These are phyloP conservation scores for Magallana ariakensis DNA, from an alignment of 1,140 invertebrate genomes.

Conservation along the genomic window DNA sequence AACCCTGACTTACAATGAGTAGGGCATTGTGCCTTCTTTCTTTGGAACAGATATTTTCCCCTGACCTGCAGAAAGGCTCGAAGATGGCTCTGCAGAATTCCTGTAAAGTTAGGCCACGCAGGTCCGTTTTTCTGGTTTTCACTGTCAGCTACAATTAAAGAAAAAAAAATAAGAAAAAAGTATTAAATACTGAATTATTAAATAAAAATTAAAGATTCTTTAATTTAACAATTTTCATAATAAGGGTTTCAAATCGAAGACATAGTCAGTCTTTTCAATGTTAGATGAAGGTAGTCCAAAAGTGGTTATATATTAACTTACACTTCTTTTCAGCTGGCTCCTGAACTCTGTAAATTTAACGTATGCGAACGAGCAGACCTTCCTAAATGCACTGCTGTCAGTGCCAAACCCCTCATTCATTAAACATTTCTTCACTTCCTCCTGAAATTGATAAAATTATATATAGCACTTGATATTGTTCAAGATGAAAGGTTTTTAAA, in stretches of 20 bases:
- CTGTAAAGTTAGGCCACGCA: neutral
- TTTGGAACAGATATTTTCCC: neutral
- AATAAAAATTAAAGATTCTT: neutral
- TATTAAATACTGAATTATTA: too few species aligned
- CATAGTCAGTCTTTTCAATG: neutral
- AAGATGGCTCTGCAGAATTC: neutral
- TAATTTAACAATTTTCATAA: neutral
- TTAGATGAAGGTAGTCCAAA: neutral
- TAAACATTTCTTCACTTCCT: neutral
- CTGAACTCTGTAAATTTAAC: neutral
- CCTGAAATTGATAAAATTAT: too few species aligned
- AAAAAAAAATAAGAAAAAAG: too few species aligned
- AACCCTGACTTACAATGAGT: neutral
- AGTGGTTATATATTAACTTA: neutral
- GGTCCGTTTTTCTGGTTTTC: neutral
- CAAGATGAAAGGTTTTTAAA: too few species aligned
- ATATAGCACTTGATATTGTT: too few species aligned
- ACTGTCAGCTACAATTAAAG: neutral
- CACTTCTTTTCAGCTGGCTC: neutral
- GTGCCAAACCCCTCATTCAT: neutral
- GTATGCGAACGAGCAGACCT: neutral
- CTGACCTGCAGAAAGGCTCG: neutral
- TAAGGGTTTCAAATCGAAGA: neutral
- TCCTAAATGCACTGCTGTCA: neutral
- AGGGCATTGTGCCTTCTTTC: neutral